phyloP scores from a whole-genome alignment of 1,140 invertebrate species.

The Drosophila insularis region DNA sequence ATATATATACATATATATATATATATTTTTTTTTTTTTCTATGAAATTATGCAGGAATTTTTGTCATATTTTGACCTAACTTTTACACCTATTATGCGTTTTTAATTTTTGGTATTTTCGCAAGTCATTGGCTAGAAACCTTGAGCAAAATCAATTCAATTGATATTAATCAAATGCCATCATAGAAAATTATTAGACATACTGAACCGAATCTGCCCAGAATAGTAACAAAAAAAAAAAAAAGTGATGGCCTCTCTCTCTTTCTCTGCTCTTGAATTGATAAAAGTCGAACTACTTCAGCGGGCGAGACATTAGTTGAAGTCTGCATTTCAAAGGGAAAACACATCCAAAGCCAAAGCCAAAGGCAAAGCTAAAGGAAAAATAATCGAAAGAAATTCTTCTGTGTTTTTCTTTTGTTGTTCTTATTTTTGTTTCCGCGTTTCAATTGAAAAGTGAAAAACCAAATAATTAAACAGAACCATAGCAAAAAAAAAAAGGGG shows the following conservation, averaged over 20 bases:
- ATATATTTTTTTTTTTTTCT: no score
- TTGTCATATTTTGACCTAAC: slow-evolving; percentile 27
- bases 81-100: slow-evolving; percentile 23
- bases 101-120: slow-evolving; percentile 23
- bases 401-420: neutral
- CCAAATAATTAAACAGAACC: neutral
- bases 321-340: slow-evolving; percentile 49
- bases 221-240: no score
- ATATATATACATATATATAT: no score
- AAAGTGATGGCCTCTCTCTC: neutral
- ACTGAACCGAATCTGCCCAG: slow-evolving; percentile 3
- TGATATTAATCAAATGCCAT: slow-evolving; percentile 63
- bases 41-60: slow-evolving; percentile 27
- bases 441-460: slow-evolving; percentile 4
- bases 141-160: slow-evolving; percentile 77
- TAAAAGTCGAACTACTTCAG: slow-evolving; percentile 50
- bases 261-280: slow-evolving; percentile 38
- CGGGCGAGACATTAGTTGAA: slow-evolving; percentile 43
- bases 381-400: slow-evolving; percentile 2
- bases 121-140: slow-evolving; percentile 55
- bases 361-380: slow-evolving; percentile 4
- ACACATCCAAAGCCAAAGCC: slow-evolving; percentile 5
- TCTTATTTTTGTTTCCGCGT: neutral
- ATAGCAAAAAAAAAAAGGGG: neutral
- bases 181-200: slow-evolving; percentile 23